phyloP scores from a whole-genome alignment of 1,140 invertebrate genomes.

The Nephotettix cincticeps region DNA sequence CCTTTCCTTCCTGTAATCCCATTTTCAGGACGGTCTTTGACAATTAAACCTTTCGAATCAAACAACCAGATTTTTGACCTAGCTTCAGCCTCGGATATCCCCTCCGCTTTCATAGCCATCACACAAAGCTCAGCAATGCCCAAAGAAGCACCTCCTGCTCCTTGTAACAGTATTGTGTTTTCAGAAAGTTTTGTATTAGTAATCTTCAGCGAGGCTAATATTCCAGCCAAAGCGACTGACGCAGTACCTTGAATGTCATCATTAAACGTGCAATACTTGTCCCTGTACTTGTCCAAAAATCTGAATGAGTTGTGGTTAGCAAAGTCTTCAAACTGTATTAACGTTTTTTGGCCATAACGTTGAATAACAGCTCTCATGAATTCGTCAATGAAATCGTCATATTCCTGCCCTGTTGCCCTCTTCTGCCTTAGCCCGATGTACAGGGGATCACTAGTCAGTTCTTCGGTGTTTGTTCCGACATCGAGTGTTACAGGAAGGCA shows the following conservation, averaged over 20 bases:
- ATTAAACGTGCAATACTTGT: slow-evolving; percentile 91
- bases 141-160: slow-evolving; percentile 84
- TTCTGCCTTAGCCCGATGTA: slow-evolving; percentile 90
- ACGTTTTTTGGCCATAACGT: slow-evolving; percentile 77
- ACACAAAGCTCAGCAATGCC: slow-evolving; percentile 86
- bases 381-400: slow-evolving; percentile 94
- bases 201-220: slow-evolving; percentile 76
- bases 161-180: slow-evolving; percentile 87
- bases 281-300: slow-evolving; percentile 79
- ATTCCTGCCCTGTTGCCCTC: slow-evolving; percentile 75
- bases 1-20: slow-evolving; percentile 73
- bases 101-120: slow-evolving; percentile 84
- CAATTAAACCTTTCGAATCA: slow-evolving; percentile 73
- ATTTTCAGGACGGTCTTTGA: slow-evolving; percentile 71
- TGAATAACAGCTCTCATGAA: slow-evolving; percentile 91
- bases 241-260: slow-evolving; percentile 95
- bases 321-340: slow-evolving; percentile 95
- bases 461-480: slow-evolving; percentile 88
- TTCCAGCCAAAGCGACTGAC: slow-evolving; percentile 85
- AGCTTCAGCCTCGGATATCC: slow-evolving; percentile 68
- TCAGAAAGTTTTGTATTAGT: slow-evolving; percentile 76
- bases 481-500: slow-evolving; percentile 88
- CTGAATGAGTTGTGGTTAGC: slow-evolving; percentile 88
- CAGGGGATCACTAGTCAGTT: slow-evolving; percentile 80
- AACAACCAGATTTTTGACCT: slow-evolving; percentile 68